phyloP scores from a whole-genome alignment of 2,113 vertebrate genomes.

The Raja brachyura region DNA sequence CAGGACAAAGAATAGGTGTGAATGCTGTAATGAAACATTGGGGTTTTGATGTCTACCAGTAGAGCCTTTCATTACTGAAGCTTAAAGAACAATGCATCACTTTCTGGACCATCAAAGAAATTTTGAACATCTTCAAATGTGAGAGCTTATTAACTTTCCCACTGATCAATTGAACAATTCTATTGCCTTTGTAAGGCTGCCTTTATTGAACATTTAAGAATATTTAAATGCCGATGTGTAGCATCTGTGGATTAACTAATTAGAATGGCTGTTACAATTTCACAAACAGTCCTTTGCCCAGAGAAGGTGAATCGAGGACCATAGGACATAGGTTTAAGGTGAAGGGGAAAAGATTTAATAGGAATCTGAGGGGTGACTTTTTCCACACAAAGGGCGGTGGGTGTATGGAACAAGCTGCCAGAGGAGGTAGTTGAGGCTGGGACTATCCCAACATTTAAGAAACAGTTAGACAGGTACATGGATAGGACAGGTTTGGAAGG shows the following conservation, averaged over 20 bases:
- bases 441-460: too few relatives aligned
- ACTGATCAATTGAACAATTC: neutral
- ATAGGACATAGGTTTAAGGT: too few relatives aligned
- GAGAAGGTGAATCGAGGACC: too few relatives aligned
- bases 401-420: too few relatives aligned
- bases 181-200: neutral
- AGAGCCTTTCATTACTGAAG: conserved; percentile 13
- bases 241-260: neutral
- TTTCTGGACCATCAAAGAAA: neutral
- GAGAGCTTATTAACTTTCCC: too few relatives aligned
- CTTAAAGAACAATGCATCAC: neutral
- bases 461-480: too few relatives aligned
- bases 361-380: too few relatives aligned
- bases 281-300: neutral
- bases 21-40: neutral
- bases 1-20: neutral
- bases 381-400: too few relatives aligned
- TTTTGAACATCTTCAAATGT: neutral
- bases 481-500: too few relatives aligned
- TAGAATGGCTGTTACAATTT: neutral
- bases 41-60: neutral
- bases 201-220: neutral
- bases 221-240: neutral
- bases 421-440: too few relatives aligned
- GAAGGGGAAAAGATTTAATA: too few relatives aligned